Base-by-base conservation (phyloP, 2,113 vertebrate species). In the Pitta sordida region DNA sequence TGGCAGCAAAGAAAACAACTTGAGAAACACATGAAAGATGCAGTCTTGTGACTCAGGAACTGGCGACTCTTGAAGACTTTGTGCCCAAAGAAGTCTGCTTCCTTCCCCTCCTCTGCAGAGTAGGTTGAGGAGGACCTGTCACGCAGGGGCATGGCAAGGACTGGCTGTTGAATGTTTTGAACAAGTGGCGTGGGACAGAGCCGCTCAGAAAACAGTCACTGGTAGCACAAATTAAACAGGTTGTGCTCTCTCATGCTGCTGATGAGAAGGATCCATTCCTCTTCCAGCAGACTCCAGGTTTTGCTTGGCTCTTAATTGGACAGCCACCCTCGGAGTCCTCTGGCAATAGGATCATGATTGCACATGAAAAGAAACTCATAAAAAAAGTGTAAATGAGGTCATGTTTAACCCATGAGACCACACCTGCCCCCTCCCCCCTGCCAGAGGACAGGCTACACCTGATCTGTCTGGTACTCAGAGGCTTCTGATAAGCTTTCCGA, bases 391-490 rank as follows among this genome's bases (percentile, higher is more conserved):
- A 73, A 93, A 71, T 93, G 94, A 96, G 88, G 95, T 83, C 60
- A 64, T 62, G 70, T 83, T 96, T 80, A 75, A 93, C 65, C 83
- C 93, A 88, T 8, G n/a, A 75, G 91, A 84, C 94, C 73, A 89
- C 85, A 60, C 46, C 88, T 83, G 44, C 82, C 80, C 65, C 68
- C 52, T 11, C 85, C 83, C 26, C 87, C 56, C 41, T 4, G 6
- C 73, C 63, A 84, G 53, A 68, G 62, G 75, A 49, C 44, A 36
- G 65, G 88, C 91, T 97, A 98, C 97, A 98, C 98, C 87, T 98
- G 98, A 93, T 98, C 98, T 6, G 98, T 98, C 92, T 98, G 98
- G 84, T 98, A 97, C 53, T 97, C 98, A 0, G 98, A 98, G 20
- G 97, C 97, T 94, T 98, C 98, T 0, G 98, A 98, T 58, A 98